Percentiles rank a stretch among this genome's conserved stretches.
Conservation (phyloP, 2,113 vertebrate species). For the Thomomys bottae region DNA sequence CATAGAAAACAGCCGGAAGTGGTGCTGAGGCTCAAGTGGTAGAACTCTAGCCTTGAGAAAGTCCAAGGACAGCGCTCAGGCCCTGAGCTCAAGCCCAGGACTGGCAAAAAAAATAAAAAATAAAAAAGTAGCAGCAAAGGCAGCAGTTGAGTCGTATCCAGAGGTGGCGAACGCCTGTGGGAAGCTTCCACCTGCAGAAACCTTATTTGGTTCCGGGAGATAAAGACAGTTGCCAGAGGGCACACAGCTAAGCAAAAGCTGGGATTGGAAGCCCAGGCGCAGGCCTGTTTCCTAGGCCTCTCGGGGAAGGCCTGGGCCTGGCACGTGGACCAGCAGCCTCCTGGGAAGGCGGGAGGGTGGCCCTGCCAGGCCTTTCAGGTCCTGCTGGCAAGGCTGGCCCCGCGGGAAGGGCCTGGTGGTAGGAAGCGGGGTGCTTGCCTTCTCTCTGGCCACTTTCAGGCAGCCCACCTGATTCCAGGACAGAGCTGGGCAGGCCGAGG, state of each 20-base stretch:
- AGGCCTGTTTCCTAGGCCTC: not conserved
- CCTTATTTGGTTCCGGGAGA: not conserved
- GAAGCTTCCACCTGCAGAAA: not conserved
- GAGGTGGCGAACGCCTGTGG: not conserved
- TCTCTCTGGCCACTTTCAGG: not conserved
- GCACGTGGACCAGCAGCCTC: accelerated
- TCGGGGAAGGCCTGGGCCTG: not conserved
- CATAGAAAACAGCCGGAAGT: too few species aligned
- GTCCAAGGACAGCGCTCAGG: too few species aligned
- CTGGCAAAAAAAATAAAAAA: too few species aligned
- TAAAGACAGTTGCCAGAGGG: not conserved
- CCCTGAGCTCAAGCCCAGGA: too few species aligned
- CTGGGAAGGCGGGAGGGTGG: not conserved
- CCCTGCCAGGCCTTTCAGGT: not conserved
- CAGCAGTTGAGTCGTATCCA: not conserved
- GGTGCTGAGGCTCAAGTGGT: too few species aligned
- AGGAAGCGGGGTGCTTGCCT: not conserved
- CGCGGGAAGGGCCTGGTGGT: too few species aligned
- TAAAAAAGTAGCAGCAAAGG: too few species aligned
- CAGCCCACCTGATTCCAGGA: too few species aligned
- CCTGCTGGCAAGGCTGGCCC: not conserved
- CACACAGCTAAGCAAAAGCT: not conserved
- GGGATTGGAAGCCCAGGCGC: conserved; percentile 36
- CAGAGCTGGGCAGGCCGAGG: not conserved
- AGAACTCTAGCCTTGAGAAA: too few species aligned